Evolutionary conservation across 2,888 invertebrate genomes (phyloP).

Genomic region (Leptopilina myrica): DNA sequence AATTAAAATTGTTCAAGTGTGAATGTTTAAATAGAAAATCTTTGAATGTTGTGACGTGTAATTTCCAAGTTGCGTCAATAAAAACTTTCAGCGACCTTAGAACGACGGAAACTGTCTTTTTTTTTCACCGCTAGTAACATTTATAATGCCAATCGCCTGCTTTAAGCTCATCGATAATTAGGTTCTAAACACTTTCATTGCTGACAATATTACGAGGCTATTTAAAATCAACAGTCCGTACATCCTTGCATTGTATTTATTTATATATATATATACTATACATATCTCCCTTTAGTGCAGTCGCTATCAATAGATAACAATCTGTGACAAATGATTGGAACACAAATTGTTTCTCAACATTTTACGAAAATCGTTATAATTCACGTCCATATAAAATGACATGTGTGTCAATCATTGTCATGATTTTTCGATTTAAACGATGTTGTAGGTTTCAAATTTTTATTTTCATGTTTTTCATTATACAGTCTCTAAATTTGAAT

Average conservation of each 20-base stretch:
- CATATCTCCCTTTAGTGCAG: not conserved
- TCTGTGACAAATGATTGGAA: conserved; percentile 21
- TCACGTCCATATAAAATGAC: conserved; percentile 9
- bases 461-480: too few species aligned
- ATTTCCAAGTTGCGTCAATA: not conserved
- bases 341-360: conserved; percentile 6
- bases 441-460: too few species aligned
- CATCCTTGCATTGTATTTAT: conserved; percentile 17
- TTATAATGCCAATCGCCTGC: conserved; percentile 4
- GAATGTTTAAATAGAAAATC: not conserved
- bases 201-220: conserved; percentile 17
- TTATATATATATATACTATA: not conserved
- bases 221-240: conserved; percentile 16
- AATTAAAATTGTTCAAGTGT: not conserved
- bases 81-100: conserved; percentile 1
- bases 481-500: too few species aligned
- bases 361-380: not conserved
- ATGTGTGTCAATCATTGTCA: too few species aligned
- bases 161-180: conserved; percentile 26
- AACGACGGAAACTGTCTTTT: conserved; percentile 22
- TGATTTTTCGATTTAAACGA: too few species aligned
- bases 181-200: conserved; percentile 24
- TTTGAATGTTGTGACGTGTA: not conserved
- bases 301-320: not conserved
- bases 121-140: not conserved